Evolutionary conservation across 2,797 vertebrate genomes (phyloP).

Genomic region (Yasuhikotakia modesta): DNA sequence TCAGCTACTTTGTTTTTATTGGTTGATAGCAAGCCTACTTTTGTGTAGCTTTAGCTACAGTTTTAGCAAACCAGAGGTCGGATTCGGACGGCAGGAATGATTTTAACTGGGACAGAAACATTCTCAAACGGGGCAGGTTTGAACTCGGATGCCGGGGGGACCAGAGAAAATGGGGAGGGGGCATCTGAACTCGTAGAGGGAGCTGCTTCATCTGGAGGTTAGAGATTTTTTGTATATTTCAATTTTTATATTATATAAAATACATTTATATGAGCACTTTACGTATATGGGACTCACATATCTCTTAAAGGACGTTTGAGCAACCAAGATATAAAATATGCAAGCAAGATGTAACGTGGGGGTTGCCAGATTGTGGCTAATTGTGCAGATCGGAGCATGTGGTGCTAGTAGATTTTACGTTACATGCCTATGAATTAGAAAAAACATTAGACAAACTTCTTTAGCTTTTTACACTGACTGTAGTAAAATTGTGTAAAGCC

Average conservation of each 20-base stretch:
- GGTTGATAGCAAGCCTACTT: slow-evolving; percentile 1
- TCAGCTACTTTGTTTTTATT: slow-evolving; percentile 13
- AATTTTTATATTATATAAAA: not conserved
- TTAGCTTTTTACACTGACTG: not conserved
- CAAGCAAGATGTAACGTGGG: not conserved
- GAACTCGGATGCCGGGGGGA: slow-evolving; percentile 49
- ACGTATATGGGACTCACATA: not conserved
- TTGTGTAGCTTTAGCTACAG: slow-evolving; percentile 42
- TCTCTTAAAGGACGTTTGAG: not conserved
- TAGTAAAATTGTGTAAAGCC: not conserved
- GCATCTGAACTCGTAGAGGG: slow-evolving; percentile 51
- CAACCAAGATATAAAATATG: not conserved
- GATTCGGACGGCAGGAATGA: slow-evolving; percentile 17
- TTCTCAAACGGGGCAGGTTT: slow-evolving; percentile 48
- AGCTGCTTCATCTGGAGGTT: slow-evolving; percentile 69
- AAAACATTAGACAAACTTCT: no score
- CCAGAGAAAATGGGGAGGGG: slow-evolving; percentile 56
- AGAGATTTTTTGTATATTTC: slow-evolving; percentile 50
- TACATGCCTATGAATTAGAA: no score
- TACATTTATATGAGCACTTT: not conserved
- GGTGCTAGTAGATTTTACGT: not conserved
- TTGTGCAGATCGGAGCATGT: not conserved
- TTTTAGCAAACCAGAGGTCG: slow-evolving; percentile 2
- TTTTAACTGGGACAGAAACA: slow-evolving; percentile 9
- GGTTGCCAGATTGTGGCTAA: slow-evolving; percentile 5